phyloP scores from a whole-genome alignment of 1,140 invertebrate genomes.

The Cardiocondyla obscurior region DNA sequence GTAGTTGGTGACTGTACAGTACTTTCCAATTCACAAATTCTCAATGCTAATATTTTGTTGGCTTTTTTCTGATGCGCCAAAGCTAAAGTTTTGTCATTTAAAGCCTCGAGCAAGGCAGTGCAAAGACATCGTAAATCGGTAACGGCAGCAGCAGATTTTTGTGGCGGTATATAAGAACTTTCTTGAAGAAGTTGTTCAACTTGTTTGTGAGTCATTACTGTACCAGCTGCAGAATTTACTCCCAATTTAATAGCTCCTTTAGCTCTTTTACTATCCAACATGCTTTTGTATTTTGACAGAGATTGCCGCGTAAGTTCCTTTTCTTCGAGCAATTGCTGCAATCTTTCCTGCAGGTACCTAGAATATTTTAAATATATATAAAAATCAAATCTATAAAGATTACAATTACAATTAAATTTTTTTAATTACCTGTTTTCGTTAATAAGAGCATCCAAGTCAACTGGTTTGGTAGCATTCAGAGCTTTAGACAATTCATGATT shows the following conservation, averaged over 20 bases:
- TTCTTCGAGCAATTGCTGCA: constrained; percentile 92
- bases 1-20: constrained; percentile 85
- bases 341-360: constrained; percentile 91
- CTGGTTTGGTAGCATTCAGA: constrained; percentile 85
- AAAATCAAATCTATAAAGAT: background rate
- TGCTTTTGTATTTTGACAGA: constrained; percentile 89
- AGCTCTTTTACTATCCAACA: constrained; percentile 86
- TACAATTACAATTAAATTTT: background rate
- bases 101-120: constrained; percentile 90
- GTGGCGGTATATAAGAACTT: constrained; percentile 86
- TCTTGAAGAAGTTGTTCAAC: constrained; percentile 88
- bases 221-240: constrained; percentile 83
- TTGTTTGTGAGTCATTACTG: constrained; percentile 86
- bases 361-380: constrained; percentile 54
- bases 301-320: constrained; percentile 89
- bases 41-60: constrained; percentile 87
- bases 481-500: constrained; percentile 92
- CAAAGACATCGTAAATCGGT: constrained; percentile 91
- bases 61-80: constrained; percentile 93
- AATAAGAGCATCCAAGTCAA: constrained; percentile 92
- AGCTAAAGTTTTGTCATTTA: constrained; percentile 93
- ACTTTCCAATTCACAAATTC: constrained; percentile 85
- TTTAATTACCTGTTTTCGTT: constrained; percentile 89
- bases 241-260: constrained; percentile 87
- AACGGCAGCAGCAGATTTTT: constrained; percentile 89